Evolutionary conservation across 1,140 invertebrate genomes (phyloP).

Genomic region (Cyrtorhinus lividipennis): DNA sequence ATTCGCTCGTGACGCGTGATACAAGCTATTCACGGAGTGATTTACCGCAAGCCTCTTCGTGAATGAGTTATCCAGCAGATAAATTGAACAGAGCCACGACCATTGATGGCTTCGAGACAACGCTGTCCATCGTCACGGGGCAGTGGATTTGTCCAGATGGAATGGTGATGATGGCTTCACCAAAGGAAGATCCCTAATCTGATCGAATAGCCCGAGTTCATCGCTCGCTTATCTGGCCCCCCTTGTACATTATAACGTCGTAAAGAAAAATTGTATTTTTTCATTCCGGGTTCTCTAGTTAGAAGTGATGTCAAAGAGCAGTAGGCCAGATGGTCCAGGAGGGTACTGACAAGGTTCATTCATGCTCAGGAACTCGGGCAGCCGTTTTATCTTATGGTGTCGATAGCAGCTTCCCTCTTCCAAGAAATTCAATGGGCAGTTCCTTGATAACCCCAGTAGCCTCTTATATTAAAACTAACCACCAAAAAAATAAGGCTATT

Average conservation of each 20-base stretch:
- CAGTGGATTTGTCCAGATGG: background rate
- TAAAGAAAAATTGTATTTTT: background rate
- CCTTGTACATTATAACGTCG: background rate
- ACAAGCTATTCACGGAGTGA: no score
- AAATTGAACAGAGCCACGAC: no score
- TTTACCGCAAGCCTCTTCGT: no score
- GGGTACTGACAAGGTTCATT: background rate
- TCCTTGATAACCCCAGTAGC: background rate
- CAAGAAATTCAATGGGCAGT: background rate
- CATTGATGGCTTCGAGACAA: no score
- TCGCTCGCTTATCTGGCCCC: background rate
- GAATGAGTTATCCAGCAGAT: no score
- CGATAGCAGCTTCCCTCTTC: constrained; percentile 9
- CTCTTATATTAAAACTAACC: background rate
- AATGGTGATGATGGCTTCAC: background rate
- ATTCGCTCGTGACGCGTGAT: no score
- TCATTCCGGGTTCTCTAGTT: background rate
- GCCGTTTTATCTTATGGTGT: background rate
- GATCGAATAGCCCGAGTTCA: background rate
- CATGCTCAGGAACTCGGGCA: constrained; percentile 8
- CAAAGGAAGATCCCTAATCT: background rate
- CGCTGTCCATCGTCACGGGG: no score
- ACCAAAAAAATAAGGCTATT: background rate
- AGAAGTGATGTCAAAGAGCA: constrained; percentile 4
- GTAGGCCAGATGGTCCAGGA: background rate